Conservation (phyloP, 2,797 vertebrate species). For the Esox masquinongy region DNA sequence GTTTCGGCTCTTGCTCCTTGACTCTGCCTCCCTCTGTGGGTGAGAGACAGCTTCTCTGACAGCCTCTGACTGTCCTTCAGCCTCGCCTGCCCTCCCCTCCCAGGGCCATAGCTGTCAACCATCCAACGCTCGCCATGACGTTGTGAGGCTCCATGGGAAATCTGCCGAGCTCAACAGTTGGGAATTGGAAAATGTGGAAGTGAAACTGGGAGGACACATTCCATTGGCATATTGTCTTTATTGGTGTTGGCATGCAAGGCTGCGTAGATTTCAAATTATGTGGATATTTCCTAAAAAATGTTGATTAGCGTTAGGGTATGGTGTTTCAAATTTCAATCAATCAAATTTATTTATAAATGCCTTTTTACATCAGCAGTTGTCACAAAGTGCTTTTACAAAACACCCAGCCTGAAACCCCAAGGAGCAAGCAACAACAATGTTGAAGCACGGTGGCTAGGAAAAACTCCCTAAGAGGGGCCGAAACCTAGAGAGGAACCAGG, state of each 20-base stretch:
- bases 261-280: neutral
- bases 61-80: slow-evolving; percentile 13
- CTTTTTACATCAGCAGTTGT: too few species aligned
- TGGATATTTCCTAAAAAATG: neutral
- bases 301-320: neutral
- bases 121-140: neutral
- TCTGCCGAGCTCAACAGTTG: neutral
- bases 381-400: too few species aligned
- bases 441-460: too few species aligned
- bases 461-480: too few species aligned
- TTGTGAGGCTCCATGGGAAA: neutral
- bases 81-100: neutral
- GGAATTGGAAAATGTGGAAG: neutral
- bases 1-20: neutral
- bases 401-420: too few species aligned
- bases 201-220: neutral
- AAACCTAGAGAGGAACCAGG: too few species aligned
- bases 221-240: neutral
- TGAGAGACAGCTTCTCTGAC: slow-evolving; percentile 7
- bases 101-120: neutral
- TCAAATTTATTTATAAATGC: too few species aligned
- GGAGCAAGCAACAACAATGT: too few species aligned
- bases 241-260: neutral
- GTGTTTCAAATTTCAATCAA: neutral
- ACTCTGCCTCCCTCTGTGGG: neutral